phyloP scores from a whole-genome alignment of 1,140 invertebrate species.

The Drosophila lacertosa region DNA sequence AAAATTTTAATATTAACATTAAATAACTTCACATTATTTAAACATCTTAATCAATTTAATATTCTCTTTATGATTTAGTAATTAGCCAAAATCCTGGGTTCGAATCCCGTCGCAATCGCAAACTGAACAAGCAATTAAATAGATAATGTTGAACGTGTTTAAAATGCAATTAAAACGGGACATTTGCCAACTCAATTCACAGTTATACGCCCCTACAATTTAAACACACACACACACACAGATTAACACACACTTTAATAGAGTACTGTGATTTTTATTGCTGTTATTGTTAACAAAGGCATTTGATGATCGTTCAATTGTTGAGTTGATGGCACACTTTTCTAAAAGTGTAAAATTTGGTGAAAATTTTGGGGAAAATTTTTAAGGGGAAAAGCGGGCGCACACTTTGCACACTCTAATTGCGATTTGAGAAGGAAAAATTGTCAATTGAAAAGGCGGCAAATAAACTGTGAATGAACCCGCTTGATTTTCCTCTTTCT shows the following conservation, averaged over 20 bases:
- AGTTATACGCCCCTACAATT: slow-evolving; percentile 22
- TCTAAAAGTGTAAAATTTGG: slow-evolving; percentile 34
- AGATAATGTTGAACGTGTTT: background rate
- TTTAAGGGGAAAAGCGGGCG: slow-evolving; percentile 62
- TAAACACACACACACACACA: slow-evolving; percentile 6
- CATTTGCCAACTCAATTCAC: slow-evolving; percentile 26
- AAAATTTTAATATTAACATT: too few species aligned
- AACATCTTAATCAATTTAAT: too few species aligned
- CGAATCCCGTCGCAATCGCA: too few species aligned
- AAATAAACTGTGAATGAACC: slow-evolving; percentile 34
- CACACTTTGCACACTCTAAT: slow-evolving; percentile 66
- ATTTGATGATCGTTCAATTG: slow-evolving; percentile 22
- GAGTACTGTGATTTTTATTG: too few species aligned
- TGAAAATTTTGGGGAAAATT: slow-evolving; percentile 54
- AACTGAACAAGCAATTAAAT: too few species aligned
- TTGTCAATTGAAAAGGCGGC: slow-evolving; percentile 37
- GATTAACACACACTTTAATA: background rate
- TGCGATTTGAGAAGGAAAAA: slow-evolving; percentile 74
- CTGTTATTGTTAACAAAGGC: too few species aligned
- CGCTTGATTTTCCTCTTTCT: slow-evolving; percentile 70
- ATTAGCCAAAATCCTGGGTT: too few species aligned
- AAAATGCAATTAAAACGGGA: slow-evolving; percentile 3
- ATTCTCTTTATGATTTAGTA: too few species aligned
- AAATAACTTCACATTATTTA: too few species aligned
- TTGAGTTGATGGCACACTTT: slow-evolving; percentile 60